These are phyloP conservation scores for Drosophila baimaii DNA, from an alignment of 1,140 invertebrate genomes.

Conservation along the genomic window DNA sequence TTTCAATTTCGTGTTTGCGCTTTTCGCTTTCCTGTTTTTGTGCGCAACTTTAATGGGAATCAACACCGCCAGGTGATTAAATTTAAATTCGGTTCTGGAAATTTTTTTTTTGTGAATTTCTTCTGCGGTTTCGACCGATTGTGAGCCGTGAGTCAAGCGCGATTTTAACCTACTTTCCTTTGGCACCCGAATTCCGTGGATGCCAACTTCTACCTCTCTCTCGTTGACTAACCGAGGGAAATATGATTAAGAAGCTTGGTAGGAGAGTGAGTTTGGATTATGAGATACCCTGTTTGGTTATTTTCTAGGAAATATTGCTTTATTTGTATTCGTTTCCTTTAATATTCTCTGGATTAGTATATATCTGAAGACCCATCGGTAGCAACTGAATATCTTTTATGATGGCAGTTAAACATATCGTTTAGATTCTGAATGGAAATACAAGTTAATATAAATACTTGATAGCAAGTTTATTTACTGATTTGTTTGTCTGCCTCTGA, in stretches of 20 bases:
- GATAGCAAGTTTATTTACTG: too few species aligned
- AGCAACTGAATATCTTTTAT: too few species aligned
- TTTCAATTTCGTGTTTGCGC: conserved; percentile 48
- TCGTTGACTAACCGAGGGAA: conserved; percentile 30
- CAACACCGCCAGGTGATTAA: conserved; percentile 46
- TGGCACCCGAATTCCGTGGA: conserved; percentile 14
- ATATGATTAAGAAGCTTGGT: neutral
- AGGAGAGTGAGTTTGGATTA: neutral
- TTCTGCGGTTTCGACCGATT: conserved; percentile 13
- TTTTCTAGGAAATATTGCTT: neutral
- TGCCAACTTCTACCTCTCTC: conserved; percentile 21
- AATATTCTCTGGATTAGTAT: too few species aligned
- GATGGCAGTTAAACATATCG: too few species aligned
- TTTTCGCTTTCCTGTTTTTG: conserved; percentile 42
- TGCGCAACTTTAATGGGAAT: conserved; percentile 48
- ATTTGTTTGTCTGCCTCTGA: too few species aligned
- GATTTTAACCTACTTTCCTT: conserved; percentile 52
- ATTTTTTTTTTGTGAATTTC: conserved; percentile 14
- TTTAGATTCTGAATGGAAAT: too few species aligned
- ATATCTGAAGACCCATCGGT: too few species aligned
- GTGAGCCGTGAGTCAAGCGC: conserved; percentile 24
- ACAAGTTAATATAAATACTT: too few species aligned
- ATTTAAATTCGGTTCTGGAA: conserved; percentile 52
- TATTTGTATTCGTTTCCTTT: too few species aligned
- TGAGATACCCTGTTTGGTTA: neutral